phyloP scores from a whole-genome alignment of 2,113 vertebrate genomes.

The Menura novaehollandiae region DNA sequence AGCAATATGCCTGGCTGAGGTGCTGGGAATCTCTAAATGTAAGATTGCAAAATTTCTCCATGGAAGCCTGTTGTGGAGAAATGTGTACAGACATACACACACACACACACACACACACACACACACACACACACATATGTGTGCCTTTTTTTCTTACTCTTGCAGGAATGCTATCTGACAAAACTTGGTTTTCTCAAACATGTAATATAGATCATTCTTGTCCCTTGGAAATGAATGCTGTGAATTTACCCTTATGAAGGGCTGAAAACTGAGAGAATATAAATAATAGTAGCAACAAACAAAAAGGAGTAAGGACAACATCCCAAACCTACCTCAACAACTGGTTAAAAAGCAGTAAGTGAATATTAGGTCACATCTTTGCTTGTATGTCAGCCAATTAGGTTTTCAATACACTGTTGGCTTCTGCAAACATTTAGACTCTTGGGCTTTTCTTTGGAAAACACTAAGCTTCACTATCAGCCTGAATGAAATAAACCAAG shows the following conservation, averaged over 20 bases:
- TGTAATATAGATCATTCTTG: neutral
- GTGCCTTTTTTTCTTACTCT: neutral
- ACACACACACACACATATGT: fast-evolving
- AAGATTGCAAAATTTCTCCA: neutral
- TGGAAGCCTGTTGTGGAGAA: neutral
- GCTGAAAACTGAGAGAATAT: neutral
- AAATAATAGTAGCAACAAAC: neutral
- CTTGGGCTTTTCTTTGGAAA: neutral
- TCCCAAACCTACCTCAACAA: neutral
- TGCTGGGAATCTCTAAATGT: neutral
- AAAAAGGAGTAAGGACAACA: neutral
- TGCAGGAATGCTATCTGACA: neutral
- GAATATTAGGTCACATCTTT: neutral
- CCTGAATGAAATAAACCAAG: neutral
- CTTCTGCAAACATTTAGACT: neutral
- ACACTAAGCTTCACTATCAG: neutral
- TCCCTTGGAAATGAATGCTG: neutral
- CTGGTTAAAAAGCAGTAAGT: neutral
- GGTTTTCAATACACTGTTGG: neutral
- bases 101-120: neutral
- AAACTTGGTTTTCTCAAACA: neutral
- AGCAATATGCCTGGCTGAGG: neutral
- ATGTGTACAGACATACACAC: neutral
- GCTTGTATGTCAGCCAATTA: neutral
- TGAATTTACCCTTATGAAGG: neutral